phyloP scores from a whole-genome alignment of 1,140 invertebrate genomes.

The Drosophila hydei region DNA sequence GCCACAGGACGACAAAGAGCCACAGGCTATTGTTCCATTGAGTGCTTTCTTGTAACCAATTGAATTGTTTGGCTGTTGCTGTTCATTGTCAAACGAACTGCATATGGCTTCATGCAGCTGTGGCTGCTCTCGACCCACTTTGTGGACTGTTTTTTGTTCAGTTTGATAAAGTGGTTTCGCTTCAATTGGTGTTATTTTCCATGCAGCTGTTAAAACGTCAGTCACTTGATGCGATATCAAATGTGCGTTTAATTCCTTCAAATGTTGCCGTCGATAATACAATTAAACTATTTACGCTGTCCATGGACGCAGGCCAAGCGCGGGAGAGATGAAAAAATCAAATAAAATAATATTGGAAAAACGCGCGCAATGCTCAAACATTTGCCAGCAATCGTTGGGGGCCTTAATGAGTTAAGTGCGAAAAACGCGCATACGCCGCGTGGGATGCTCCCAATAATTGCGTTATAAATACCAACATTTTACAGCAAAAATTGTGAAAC shows the following conservation, averaged over 20 bases:
- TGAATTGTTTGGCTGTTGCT: conserved; percentile 45
- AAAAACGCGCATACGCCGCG: conserved; percentile 75
- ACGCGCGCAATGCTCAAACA: conserved; percentile 46
- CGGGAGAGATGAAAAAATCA: conserved; percentile 5
- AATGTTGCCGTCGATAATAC: conserved; percentile 59
- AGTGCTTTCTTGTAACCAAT: conserved; percentile 51
- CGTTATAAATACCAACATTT: conserved; percentile 59
- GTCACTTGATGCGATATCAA: conserved; percentile 42
- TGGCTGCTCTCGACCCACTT: conserved; percentile 34
- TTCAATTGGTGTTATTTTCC: conserved; percentile 4
- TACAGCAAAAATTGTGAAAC: conserved; percentile 38
- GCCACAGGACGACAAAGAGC: not conserved
- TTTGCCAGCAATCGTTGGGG: conserved; percentile 34
- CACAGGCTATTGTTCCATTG: conserved; percentile 16
- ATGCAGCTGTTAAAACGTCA: conserved; percentile 10
- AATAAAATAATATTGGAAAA: conserved; percentile 38
- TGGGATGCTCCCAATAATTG: conserved; percentile 49
- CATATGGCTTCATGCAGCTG: conserved; percentile 17
- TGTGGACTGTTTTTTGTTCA: conserved; percentile 8
- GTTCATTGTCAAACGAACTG: conserved; percentile 48
- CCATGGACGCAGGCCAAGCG: conserved; percentile 12
- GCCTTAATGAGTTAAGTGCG: conserved; percentile 74
- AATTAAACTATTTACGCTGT: conserved; percentile 73
- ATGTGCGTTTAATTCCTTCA: conserved; percentile 60
- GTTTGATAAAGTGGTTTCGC: conserved; percentile 49